phyloP scores from a whole-genome alignment of 2,888 invertebrate genomes.

The Silvanus unidentatus region DNA sequence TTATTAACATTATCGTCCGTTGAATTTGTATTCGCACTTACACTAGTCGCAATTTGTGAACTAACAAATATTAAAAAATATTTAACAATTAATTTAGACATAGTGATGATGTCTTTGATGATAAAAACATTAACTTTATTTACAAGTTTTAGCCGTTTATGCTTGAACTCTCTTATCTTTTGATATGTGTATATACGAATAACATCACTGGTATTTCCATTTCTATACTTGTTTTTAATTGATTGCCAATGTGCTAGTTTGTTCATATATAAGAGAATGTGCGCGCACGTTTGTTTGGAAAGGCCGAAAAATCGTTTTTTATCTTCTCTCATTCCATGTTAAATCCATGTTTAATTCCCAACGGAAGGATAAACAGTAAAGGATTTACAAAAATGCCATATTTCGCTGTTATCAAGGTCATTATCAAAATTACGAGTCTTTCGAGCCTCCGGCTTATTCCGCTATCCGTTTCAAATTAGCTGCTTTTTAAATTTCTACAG shows the following conservation, averaged over 20 bases:
- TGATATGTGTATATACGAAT: too few species aligned
- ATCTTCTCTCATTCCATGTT: constrained; percentile 33
- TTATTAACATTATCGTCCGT: too few species aligned
- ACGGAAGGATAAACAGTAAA: constrained; percentile 39
- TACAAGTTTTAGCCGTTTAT: too few species aligned
- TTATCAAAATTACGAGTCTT: constrained; percentile 42
- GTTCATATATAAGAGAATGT: too few species aligned
- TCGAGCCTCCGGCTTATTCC: constrained; percentile 34
- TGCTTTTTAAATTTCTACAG: constrained; percentile 16
- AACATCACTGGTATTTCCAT: background rate
- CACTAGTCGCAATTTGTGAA: too few species aligned
- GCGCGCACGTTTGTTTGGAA: too few species aligned
- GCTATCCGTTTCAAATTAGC: constrained; percentile 30
- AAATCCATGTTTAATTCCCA: constrained; percentile 38
- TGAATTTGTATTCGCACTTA: too few species aligned
- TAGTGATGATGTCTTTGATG: too few species aligned
- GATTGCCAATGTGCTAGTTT: too few species aligned
- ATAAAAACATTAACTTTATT: background rate
- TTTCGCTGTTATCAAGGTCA: constrained; percentile 46
- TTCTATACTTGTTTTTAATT: constrained; percentile 6
- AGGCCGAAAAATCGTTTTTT: constrained; percentile 27
- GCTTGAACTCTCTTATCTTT: background rate
- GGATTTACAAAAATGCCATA: constrained; percentile 46
- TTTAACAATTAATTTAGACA: too few species aligned
- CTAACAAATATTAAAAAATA: too few species aligned